Conservation (phyloP, 2,113 vertebrate genomes). For the Piaya cayana region DNA sequence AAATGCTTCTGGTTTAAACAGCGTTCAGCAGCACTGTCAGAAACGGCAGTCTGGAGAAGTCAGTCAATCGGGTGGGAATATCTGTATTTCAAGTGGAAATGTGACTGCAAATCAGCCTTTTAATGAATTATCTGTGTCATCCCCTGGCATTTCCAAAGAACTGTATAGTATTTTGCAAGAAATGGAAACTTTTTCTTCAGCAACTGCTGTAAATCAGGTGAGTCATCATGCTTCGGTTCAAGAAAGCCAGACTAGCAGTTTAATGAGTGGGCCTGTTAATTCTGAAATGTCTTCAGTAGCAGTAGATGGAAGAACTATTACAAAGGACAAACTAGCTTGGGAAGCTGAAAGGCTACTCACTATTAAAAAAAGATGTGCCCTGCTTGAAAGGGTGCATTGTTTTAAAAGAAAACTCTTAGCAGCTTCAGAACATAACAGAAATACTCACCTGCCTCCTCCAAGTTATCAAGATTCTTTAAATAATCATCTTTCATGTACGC, state of each 20-base stretch:
- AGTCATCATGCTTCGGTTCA: conserved; percentile 3
- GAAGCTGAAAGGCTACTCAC: conserved; percentile 57
- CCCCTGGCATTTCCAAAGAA: not conserved
- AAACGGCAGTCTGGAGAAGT: conserved; percentile 27
- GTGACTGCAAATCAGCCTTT: not conserved
- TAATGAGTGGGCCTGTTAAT: not conserved
- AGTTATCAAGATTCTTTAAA: not conserved
- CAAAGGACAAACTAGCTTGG: conserved; percentile 53
- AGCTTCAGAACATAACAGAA: conserved; percentile 30
- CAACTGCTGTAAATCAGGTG: not conserved
- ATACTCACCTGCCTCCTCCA: not conserved
- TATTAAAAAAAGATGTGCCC: conserved; percentile 58
- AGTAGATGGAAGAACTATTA: not conserved
- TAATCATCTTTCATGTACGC: not conserved
- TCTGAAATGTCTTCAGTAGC: not conserved
- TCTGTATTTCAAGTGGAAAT: conserved; percentile 18
- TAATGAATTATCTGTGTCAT: not conserved
- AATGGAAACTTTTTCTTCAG: not conserved
- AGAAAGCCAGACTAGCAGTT: not conserved
- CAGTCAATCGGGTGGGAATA: not conserved
- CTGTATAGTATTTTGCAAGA: conserved; percentile 30
- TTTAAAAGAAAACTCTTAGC: conserved; percentile 52
- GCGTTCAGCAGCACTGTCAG: conserved; percentile 49
- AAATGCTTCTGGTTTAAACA: not conserved
- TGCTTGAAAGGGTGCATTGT: conserved; percentile 62